phyloP scores from a whole-genome alignment of 53 echinoderm and acorn worm genomes.

The Stichopus horrens region DNA sequence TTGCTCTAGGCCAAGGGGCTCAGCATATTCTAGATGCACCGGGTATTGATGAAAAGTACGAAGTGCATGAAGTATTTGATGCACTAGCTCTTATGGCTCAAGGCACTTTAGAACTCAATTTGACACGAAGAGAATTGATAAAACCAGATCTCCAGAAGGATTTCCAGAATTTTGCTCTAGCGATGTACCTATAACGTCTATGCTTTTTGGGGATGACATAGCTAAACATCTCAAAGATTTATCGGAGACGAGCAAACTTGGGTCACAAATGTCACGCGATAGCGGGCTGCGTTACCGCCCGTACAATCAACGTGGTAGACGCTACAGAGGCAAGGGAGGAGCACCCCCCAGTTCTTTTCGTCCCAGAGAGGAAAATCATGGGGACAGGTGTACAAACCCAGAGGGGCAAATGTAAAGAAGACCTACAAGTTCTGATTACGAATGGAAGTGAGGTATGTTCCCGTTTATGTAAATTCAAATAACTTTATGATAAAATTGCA shows the following conservation, averaged over 20 bases:
- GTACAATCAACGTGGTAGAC: slow-evolving; percentile 8
- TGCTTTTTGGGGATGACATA: slow-evolving; percentile 26
- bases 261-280: slow-evolving; percentile 10
- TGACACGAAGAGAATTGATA: no score
- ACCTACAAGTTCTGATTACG: neutral
- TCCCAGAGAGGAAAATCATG: slow-evolving; percentile 10
- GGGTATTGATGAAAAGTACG: slow-evolving; percentile 1
- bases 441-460: slow-evolving; percentile 25
- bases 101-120: no score
- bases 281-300: slow-evolving; percentile 19
- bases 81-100: neutral
- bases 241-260: slow-evolving; percentile 13
- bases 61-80: slow-evolving; percentile 24
- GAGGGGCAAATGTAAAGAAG: slow-evolving; percentile 28
- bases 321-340: slow-evolving; percentile 15
- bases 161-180: neutral
- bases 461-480: neutral
- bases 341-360: slow-evolving; percentile 7
- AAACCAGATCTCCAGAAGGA: neutral
- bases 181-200: slow-evolving; percentile 17
- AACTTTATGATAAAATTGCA: slow-evolving; percentile 2
- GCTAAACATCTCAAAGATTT: slow-evolving; percentile 8
- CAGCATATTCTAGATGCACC: neutral
- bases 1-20: neutral
- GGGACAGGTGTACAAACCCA: neutral